phyloP scores from a whole-genome alignment of 2,113 vertebrate genomes.

The Gambusia affinis region DNA sequence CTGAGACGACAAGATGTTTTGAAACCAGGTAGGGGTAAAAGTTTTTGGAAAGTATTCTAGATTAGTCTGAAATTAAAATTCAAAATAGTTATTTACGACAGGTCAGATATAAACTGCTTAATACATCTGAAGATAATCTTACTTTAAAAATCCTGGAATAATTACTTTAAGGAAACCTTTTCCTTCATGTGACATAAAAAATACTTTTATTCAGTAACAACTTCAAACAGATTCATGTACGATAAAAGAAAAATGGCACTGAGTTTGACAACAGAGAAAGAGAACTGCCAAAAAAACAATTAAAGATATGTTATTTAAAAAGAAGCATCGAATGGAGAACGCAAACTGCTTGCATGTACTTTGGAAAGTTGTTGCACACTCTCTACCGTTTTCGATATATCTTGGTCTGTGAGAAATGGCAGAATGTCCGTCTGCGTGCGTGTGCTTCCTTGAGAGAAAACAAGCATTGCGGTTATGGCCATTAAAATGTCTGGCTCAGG shows the following conservation, averaged over 20 bases:
- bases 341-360: conserved; percentile 29
- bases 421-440: conserved; percentile 4
- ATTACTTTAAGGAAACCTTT: neutral
- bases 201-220: neutral
- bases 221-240: neutral
- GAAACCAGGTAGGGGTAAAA: too few species aligned
- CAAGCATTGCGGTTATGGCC: conserved; percentile 34
- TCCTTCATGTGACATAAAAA: neutral
- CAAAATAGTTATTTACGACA: neutral
- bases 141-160: neutral
- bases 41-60: too few species aligned
- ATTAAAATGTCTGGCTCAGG: conserved; percentile 55
- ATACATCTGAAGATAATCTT: neutral
- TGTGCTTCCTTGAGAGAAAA: conserved; percentile 53
- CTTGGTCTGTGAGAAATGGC: conserved; percentile 22
- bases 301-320: conserved; percentile 3
- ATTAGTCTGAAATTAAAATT: neutral
- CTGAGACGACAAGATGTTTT: too few species aligned
- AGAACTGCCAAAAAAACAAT: conserved; percentile 20
- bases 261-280: conserved; percentile 13
- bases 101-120: neutral
- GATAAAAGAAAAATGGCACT: conserved; percentile 2
- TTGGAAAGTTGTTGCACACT: conserved; percentile 50
- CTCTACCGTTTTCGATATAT: conserved; percentile 33
- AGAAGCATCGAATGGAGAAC: conserved; percentile 19